Base-by-base conservation (phyloP, 2,113 vertebrate genomes). In the Paratilapia polleni region DNA sequence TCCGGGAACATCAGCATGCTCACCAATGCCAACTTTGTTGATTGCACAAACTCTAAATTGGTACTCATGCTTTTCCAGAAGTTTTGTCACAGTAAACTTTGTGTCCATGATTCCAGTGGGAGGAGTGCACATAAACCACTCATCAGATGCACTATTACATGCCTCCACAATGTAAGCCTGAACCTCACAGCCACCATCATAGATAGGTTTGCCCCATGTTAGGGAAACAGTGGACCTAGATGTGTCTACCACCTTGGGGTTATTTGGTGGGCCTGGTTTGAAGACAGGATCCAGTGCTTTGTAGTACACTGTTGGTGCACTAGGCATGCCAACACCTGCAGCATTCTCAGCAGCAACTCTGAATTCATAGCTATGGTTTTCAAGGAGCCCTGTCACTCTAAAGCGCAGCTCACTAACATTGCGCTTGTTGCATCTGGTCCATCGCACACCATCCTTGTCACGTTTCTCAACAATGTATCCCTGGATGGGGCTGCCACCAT, bases 171-270 rank as follows among this genome's bases (percentile, higher is more conserved):
- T 97, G 85, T 99, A 99, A 85, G 97, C 97, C 90, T 99, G 97
- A 94, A 99, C 97, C 94, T 99, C 98, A 97, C 97, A 97, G 64
- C 97, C 98, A 88, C 98, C 98, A 63, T 99, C 98, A 93, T 99
- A 99, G 88, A 99, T 99, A 58, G 98, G 98, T 94, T 98, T 99
- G 61, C 97, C 95, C 98, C 98, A 99, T 74, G 97, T 96, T 79
- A 99, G 96, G 80, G 97, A 97, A 87, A 99, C 97, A 28, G 98
- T 97, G 80, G 97, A 97, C 93, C 97, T 97, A 77, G 98, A 98
- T 77, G 97, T 92, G 93, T 99, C 97, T 9, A 92, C 95, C 80
- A 97, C 96, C 89, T 97, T 98, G 26, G 98, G 97, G 80, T 99
- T 99, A 92, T 98, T 99, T 85, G 98, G 98, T 83, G 98, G 98